These are phyloP conservation scores for Scophthalmus maximus DNA, from an alignment of 2,113 vertebrate genomes.

Conservation along the genomic window DNA sequence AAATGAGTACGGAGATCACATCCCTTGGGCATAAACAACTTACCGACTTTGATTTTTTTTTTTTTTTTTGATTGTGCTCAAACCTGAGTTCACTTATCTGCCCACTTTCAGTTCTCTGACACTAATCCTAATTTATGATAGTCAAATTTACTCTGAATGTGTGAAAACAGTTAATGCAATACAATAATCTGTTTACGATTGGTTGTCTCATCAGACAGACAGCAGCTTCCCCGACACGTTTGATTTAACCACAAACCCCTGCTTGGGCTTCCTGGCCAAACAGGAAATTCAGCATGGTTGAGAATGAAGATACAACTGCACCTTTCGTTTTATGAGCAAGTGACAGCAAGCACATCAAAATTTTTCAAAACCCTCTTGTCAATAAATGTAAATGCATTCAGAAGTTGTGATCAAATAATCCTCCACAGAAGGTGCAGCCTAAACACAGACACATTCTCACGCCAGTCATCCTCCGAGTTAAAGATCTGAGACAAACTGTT, in stretches of 20 bases:
- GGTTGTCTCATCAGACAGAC: conserved; percentile 4
- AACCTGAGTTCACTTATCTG: conserved; percentile 48
- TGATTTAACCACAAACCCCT: no score
- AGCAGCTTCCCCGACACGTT: no score
- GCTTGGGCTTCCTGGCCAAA: not conserved
- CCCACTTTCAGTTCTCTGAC: conserved; percentile 26
- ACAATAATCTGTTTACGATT: not conserved
- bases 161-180: not conserved
- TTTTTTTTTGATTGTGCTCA: conserved; percentile 18
- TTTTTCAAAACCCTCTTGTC: not conserved
- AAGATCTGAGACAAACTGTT: conserved; percentile 20
- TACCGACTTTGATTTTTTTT: conserved; percentile 50
- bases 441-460: not conserved
- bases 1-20: conserved; percentile 49
- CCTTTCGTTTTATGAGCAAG: not conserved
- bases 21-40: conserved; percentile 72
- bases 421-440: not conserved
- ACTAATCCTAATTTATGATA: conserved; percentile 35
- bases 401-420: not conserved
- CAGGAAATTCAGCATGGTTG: conserved; percentile 34
- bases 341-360: not conserved
- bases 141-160: not conserved
- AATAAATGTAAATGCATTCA: not conserved
- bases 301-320: not conserved
- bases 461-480: not conserved